phyloP scores from a whole-genome alignment of 2,797 vertebrate genomes.

The Galaxias olidus region DNA sequence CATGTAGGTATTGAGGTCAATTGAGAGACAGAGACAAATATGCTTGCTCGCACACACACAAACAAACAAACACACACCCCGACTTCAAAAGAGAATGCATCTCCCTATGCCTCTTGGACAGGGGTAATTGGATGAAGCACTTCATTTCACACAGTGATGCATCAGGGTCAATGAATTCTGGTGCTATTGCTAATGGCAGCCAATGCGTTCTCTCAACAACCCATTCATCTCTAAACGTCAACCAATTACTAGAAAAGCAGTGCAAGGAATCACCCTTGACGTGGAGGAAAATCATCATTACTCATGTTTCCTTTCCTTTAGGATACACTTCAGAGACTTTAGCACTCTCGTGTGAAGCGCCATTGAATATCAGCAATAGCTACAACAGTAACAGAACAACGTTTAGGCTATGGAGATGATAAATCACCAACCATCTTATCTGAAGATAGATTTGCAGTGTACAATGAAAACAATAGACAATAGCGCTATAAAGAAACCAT shows the following conservation, averaged over 20 bases:
- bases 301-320: background rate
- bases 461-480: too few species aligned
- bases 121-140: background rate
- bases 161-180: slow-evolving; percentile 4
- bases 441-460: too few species aligned
- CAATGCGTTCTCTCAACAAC: background rate
- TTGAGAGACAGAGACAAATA: background rate
- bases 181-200: background rate
- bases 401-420: too few species aligned
- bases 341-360: background rate
- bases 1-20: background rate
- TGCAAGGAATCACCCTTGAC: background rate
- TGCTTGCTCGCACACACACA: slow-evolving; percentile 5
- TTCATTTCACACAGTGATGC: slow-evolving; percentile 7
- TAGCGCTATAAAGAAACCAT: too few species aligned
- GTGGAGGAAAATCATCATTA: background rate
- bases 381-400: too few species aligned
- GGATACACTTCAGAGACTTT: background rate
- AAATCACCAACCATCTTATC: too few species aligned
- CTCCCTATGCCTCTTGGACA: background rate
- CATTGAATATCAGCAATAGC: slow-evolving; percentile 1
- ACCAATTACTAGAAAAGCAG: background rate
- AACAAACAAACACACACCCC: background rate
- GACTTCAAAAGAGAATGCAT: background rate
- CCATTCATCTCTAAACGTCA: background rate